phyloP scores from a whole-genome alignment of 1,140 invertebrate genomes.

The Alviniconcha marisindica region DNA sequence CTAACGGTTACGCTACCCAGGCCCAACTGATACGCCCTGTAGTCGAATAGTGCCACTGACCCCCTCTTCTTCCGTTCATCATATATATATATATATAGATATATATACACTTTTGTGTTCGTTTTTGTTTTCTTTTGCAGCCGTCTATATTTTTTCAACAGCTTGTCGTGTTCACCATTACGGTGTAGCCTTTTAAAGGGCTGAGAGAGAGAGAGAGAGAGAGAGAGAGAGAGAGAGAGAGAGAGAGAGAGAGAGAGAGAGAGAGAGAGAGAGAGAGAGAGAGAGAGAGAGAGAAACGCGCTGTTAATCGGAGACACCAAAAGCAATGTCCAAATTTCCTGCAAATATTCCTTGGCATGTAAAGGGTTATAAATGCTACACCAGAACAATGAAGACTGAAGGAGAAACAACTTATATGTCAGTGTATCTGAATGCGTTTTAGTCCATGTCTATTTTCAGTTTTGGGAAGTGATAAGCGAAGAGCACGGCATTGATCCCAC shows the following conservation, averaged over 20 bases:
- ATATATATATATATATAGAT: no score
- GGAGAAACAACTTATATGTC: background rate
- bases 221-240: background rate
- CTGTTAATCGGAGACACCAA: background rate
- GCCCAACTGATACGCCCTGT: no score
- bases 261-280: background rate
- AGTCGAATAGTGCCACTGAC: no score
- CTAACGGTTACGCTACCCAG: no score
- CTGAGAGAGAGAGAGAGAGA: background rate
- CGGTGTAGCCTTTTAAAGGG: no score
- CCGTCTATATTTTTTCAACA: no score
- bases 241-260: constrained; percentile 6
- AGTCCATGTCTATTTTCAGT: constrained; percentile 80
- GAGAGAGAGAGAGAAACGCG: background rate
- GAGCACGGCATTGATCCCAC: constrained; percentile 79
- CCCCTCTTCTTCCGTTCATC: no score
- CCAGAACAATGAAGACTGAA: background rate
- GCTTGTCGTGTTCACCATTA: no score
- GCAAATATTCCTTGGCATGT: background rate
- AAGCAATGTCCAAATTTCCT: background rate
- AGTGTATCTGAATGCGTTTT: background rate
- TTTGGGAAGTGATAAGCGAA: constrained; percentile 94
- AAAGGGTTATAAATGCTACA: background rate
- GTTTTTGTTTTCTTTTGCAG: no score
- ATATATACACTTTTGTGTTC: no score